Percentiles rank a stretch among this genome's conserved stretches.
Conservation (phyloP, 2,113 vertebrate species). For the Pithys albifrons region DNA sequence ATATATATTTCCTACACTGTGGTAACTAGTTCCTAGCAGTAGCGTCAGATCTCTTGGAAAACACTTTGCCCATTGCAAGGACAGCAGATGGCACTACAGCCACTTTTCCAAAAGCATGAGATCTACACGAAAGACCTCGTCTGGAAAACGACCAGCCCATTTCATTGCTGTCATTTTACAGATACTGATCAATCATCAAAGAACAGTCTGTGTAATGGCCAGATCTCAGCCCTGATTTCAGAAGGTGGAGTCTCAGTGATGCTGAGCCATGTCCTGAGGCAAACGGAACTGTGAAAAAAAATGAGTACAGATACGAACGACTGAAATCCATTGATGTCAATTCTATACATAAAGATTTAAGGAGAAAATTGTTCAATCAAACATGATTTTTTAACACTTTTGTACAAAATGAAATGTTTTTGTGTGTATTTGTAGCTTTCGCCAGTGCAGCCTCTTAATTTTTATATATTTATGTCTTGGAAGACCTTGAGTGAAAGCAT, state of each 20-base stretch:
- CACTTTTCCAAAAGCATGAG: background rate
- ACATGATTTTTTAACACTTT: background rate
- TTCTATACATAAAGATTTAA: background rate
- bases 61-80: background rate
- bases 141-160: background rate
- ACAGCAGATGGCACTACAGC: conserved; percentile 43
- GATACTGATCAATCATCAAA: background rate
- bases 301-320: background rate
- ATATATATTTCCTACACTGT: background rate
- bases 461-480: background rate
- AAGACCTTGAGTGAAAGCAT: background rate
- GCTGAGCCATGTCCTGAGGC: background rate
- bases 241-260: background rate
- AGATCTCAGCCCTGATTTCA: background rate
- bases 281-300: background rate
- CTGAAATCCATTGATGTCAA: background rate
- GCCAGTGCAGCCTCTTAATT: background rate
- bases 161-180: background rate
- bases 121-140: background rate
- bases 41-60: background rate
- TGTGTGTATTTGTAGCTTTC: background rate
- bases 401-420: background rate
- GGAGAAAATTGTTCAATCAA: background rate
- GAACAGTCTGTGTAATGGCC: background rate
- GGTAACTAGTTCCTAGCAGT: background rate